Base-by-base conservation (phyloP, 1,140 invertebrate species). In the Cydia fagiglandana region DNA sequence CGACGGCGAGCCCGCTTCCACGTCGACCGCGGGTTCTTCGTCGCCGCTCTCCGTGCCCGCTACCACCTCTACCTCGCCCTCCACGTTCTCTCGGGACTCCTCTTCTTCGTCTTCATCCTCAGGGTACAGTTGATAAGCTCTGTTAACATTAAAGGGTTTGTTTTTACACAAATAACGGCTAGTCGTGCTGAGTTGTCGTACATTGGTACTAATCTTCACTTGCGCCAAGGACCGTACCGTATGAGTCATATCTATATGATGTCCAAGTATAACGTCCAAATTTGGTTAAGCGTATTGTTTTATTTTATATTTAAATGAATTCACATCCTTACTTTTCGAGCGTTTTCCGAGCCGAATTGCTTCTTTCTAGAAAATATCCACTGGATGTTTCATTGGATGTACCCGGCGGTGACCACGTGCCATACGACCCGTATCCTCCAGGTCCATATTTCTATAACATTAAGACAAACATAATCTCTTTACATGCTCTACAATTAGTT, bases 321-420 rank as follows among this genome's bases (percentile, higher is more conserved):
- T 0, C 45, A 47, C 10, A 47, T 15, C 13, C 83, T 86, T 80
- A 92, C 90, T 90, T 91, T 83, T 98, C 96, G 53, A 99, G 94
- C 0, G 97, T 98, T 85, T 98, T 96, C 75, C 97, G 95, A 0
- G 98, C 98, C 80, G 97, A 98, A 83, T 97, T 97, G 75, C 98
- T 99, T 75, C 98, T 94, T 88, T 99, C 98, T 61, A 99, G 91
- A 93, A 98, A 98, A 87, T 99, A 99, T 73, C 98, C 98, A 90
- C 98, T 99, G 9, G 97, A 97, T 17, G 97, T 97, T 88, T 99
- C 98, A 92, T 99, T 99, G 12, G 97, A 99, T 1, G 97, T 96
- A 4, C 96, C 96, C 4, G 98, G 97, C 12, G 98, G 98, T 78
- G 98, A 98, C 97, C 98, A 99, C 77, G 97, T 97, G 85, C 96